Conservation (phyloP, 2,888 invertebrate species). For the Drosophila ezoana region DNA sequence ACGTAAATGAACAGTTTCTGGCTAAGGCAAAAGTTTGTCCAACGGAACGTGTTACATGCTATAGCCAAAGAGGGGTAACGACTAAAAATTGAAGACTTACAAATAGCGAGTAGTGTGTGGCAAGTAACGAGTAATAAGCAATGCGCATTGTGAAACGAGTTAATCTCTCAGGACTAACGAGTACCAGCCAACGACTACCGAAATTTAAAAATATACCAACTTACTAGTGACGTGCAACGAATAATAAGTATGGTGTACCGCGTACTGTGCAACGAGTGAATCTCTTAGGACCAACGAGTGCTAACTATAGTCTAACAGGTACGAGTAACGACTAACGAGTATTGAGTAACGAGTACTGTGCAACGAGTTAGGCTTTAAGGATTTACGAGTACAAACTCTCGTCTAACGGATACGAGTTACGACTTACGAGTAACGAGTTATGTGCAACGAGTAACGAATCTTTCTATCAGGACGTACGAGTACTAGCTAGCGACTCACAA, state of each 20-base stretch:
- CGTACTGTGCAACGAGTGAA: too few relatives aligned
- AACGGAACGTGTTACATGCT: constrained; percentile 5
- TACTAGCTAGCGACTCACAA: not conserved
- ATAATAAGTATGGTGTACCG: too few relatives aligned
- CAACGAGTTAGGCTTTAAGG: not conserved
- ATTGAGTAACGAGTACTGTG: not conserved
- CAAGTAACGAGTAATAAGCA: not conserved
- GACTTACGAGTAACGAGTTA: constrained; percentile 1
- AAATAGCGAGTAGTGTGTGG: not conserved
- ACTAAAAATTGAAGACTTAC: not conserved
- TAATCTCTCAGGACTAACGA: not conserved
- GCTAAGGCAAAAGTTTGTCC: constrained; percentile 31
- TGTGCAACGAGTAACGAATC: constrained; percentile 1
- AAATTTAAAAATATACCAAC: not conserved
- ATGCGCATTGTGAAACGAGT: not conserved
- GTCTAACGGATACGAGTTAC: not conserved
- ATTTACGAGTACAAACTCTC: not conserved
- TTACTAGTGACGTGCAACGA: constrained; percentile 2
- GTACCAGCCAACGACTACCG: not conserved
- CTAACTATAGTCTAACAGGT: too few relatives aligned
- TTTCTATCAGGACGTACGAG: not conserved
- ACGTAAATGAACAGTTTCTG: constrained; percentile 43
- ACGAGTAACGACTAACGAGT: too few relatives aligned
- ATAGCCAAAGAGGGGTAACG: not conserved
- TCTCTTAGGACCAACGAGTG: too few relatives aligned